phyloP scores from a whole-genome alignment of 1,140 invertebrate species.

The Andrena cerasifolii region DNA sequence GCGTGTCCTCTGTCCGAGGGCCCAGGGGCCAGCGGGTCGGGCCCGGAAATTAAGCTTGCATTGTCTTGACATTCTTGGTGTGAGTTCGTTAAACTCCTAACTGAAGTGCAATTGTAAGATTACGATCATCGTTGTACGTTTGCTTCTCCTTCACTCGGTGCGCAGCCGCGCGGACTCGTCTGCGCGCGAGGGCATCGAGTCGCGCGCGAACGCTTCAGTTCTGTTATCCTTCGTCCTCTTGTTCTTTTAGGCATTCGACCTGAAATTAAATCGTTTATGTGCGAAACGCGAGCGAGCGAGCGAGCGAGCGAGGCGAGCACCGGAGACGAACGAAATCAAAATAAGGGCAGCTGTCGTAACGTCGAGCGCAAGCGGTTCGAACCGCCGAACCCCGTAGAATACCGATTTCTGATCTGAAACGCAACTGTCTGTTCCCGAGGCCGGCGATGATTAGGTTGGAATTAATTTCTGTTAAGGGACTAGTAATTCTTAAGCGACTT shows the following conservation, averaged over 20 bases:
- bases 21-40: not conserved
- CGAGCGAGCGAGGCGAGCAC: no score
- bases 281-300: not conserved
- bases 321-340: not conserved
- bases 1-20: not conserved
- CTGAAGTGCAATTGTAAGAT: constrained; percentile 43
- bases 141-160: constrained; percentile 13
- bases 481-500: no score
- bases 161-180: not conserved
- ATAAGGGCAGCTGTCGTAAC: not conserved
- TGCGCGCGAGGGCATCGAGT: not conserved
- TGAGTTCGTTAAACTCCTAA: constrained; percentile 29
- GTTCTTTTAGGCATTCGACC: not conserved
- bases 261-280: not conserved
- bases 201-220: not conserved
- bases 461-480: no score
- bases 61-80: constrained; percentile 27
- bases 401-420: no score
- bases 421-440: no score
- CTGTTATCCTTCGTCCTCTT: not conserved
- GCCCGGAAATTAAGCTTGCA: constrained; percentile 24
- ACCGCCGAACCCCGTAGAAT: no score
- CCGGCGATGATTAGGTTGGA: no score
- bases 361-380: no score
- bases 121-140: constrained; percentile 24